Percentiles rank a stretch among this genome's conserved stretches.
phyloP scores from a whole-genome alignment of 2,888 invertebrate species.

The Torymus auratus region DNA sequence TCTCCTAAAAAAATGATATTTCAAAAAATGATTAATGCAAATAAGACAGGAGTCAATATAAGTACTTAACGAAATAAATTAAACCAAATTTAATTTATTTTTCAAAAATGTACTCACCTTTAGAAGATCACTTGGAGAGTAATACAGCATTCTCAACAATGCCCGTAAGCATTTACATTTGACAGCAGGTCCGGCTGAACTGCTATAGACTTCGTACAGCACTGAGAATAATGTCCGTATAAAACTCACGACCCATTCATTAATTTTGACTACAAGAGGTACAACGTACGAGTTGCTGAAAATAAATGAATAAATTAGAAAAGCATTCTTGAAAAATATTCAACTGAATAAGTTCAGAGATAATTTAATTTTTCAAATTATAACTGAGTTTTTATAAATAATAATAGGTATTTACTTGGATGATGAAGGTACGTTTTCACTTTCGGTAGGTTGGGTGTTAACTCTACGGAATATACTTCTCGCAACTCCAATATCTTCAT shows the following conservation, averaged over 20 bases:
- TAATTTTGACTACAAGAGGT: slow-evolving; percentile 74
- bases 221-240: slow-evolving; percentile 93
- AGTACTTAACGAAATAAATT: too few relatives aligned
- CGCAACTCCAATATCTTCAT: slow-evolving; percentile 97
- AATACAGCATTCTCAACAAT: slow-evolving; percentile 96
- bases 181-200: slow-evolving; percentile 98
- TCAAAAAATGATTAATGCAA: not conserved
- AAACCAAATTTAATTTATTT: not conserved
- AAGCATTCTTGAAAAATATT: too few relatives aligned
- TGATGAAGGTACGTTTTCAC: slow-evolving; percentile 73
- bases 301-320: slow-evolving; percentile 37
- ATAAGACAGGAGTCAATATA: too few relatives aligned
- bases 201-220: slow-evolving; percentile 98
- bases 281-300: slow-evolving; percentile 73
- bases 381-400: not conserved
- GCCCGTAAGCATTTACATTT: slow-evolving; percentile 98
- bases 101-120: slow-evolving; percentile 76
- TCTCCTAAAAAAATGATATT: slow-evolving; percentile 71
- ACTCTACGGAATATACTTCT: slow-evolving; percentile 91
- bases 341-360: too few relatives aligned
- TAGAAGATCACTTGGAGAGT: slow-evolving; percentile 91
- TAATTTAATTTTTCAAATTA: slow-evolving; percentile 11
- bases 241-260: slow-evolving; percentile 77
- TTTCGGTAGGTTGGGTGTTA: slow-evolving; percentile 80
- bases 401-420: slow-evolving; percentile 66